phyloP scores from a whole-genome alignment of 1,140 invertebrate genomes.

The Nephila pilipes region DNA sequence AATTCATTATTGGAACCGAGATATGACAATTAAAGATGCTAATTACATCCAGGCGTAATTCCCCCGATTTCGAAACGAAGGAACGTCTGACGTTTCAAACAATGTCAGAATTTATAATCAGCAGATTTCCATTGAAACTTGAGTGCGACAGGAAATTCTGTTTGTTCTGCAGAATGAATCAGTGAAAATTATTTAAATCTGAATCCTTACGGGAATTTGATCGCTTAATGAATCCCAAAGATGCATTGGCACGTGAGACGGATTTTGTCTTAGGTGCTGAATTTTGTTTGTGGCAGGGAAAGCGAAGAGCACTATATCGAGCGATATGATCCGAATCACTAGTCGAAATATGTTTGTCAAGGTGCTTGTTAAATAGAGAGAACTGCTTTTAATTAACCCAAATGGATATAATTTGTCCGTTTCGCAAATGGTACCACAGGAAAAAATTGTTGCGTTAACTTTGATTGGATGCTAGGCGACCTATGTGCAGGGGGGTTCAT shows the following conservation, averaged over 20 bases:
- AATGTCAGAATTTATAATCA: conserved; percentile 22
- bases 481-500: too few relatives aligned
- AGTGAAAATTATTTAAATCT: conserved; percentile 15
- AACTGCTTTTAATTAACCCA: not conserved
- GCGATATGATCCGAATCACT: too few relatives aligned
- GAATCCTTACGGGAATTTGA: not conserved
- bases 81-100: not conserved
- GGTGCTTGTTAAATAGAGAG: not conserved
- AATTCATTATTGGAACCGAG: not conserved
- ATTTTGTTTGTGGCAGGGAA: too few relatives aligned
- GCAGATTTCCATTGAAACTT: not conserved
- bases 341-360: too few relatives aligned
- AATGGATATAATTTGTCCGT: too few relatives aligned
- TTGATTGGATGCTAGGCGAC: too few relatives aligned
- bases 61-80: conserved; percentile 9
- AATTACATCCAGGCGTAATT: not conserved
- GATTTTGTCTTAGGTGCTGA: not conserved
- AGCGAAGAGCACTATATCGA: too few relatives aligned
- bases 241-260: not conserved
- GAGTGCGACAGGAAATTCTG: not conserved
- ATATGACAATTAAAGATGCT: conserved; percentile 38
- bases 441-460: too few relatives aligned
- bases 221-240: not conserved
- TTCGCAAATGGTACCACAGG: too few relatives aligned
- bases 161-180: not conserved